Evolutionary conservation across 2,113 vertebrate species (phyloP), one percentile per base, ranked within the genome.

Genomic region (Dicaeum eximium): DNA sequence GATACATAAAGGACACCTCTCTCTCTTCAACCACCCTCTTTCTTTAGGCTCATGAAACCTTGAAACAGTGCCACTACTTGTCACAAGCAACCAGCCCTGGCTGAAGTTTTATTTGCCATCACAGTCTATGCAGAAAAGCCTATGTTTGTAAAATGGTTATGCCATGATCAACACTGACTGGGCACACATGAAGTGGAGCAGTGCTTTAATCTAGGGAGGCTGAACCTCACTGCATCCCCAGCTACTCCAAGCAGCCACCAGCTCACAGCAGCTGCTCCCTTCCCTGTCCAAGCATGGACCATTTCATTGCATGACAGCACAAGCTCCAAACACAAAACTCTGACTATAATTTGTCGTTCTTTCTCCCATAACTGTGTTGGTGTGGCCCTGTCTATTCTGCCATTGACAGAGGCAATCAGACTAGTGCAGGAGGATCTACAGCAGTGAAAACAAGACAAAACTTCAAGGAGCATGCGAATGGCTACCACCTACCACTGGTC

Each of bases 391-490:
- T 37, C n/a, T 72, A n/a, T 37, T 38, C 79, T 80, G 40, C 27
- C 69, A 58, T 35, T 67, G 78, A 50, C 78, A 86, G 75, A 83
- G 51, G 38, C 48, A 92, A 64, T 25, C 37, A 81, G 45, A 91
- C 31, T 23, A 35, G 30, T 42, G 62, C 30, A 47, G 17, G 15
- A n/a, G 28, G 17, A 33, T 85, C 37, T 38, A 31, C 45, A 27
- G 88, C 75, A 89, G 50, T 78, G 84, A 91, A 95, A 98, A 88
- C 61, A 93, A 37, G 61, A 40, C 25, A 93, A 86, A 92, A 93
- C 54, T 83, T 80, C 73, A 92, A 79, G 53, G 27, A 92, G 30
- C 45, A 78, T 66, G 86, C 88, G 69, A 88, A 93, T 61, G 65
- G n/a, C 45, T 91, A 62, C 72, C 8, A 17, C 51, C 65, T 64